Evolutionary conservation across 2,113 vertebrate species (phyloP), one percentile per base, ranked within the genome.

Genomic region (Meles meles): DNA sequence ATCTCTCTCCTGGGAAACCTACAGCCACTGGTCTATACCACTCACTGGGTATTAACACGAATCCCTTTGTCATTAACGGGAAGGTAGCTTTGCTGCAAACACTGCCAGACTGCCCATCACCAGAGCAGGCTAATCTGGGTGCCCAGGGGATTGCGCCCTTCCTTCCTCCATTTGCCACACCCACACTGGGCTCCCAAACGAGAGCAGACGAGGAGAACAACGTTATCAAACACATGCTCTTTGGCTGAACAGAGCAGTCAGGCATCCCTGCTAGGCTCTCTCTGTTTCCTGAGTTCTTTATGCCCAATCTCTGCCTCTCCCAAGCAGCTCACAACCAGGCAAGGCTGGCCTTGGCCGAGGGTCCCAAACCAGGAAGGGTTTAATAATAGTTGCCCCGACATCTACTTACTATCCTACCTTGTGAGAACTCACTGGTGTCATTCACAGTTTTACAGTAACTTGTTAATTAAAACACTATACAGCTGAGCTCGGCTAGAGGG

Each of bases 1-100:
- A 15, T n/a, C 31, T n/a, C 57, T 61, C 57, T 52, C 29, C 6
- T 1, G 14, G 23, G 76, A 74, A 82, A 47, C 55, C 20, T 27
- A 49, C 0, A 81, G 17, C 67, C 23, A 44, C 39, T 27, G 17
- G 34, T 13, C 79, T 31, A 20, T 2, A 18, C 7, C 17, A 4
- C 1, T 34, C n/a, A 7, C 0, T 0, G 25, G 31, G 42, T 15
- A 39, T 25, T 5, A n/a, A 29, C 6, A 0, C 1, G 5, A 0
- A 1, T 7, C 31, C 52, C 18, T 25, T 1, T 69, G 2, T 15
- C 0, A 23, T 0, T 18, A 52, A 25, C 0, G 11, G 9, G 20
- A 61, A 61, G 57, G 44, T 15, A 12, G 79, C 59, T 57, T 6
- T 31, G 29, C 44, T 17, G 44, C 14, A 11, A 9, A 42, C 10